These are phyloP conservation scores for Andrena minutula DNA, from an alignment of 2,888 invertebrate genomes.

Conservation along the genomic window DNA sequence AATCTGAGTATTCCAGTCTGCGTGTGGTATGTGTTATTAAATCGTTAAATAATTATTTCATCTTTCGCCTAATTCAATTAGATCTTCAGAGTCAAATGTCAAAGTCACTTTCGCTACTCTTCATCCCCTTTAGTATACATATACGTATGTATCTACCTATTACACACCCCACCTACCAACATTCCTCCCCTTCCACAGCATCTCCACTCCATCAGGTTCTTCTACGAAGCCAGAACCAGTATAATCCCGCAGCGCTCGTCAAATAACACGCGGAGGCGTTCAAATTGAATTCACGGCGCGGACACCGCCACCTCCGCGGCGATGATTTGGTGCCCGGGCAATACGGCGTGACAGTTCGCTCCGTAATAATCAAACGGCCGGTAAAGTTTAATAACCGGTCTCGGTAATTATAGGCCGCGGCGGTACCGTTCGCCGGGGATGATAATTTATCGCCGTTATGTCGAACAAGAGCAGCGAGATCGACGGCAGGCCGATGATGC, in stretches of 20 bases:
- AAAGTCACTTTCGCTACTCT: too few relatives aligned
- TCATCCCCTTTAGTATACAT: too few relatives aligned
- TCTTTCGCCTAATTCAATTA: too few relatives aligned
- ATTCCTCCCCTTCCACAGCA: too few relatives aligned
- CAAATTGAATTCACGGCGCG: conserved; percentile 17
- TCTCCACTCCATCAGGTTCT: not conserved
- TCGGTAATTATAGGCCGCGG: conserved; percentile 52
- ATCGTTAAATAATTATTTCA: too few relatives aligned
- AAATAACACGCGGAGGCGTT: conserved; percentile 3
- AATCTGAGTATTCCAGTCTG: too few relatives aligned
- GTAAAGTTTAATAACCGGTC: conserved; percentile 60
- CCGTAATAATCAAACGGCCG: conserved; percentile 52
- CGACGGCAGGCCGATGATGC: conserved; percentile 37
- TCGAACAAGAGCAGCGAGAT: conserved; percentile 43
- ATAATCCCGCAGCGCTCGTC: not conserved
- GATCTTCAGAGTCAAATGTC: too few relatives aligned
- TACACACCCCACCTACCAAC: too few relatives aligned
- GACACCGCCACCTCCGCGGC: not conserved
- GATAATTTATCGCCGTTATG: conserved; percentile 55
- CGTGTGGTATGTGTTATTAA: not conserved
- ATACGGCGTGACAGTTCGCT: conserved; percentile 41
- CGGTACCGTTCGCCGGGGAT: conserved; percentile 33
- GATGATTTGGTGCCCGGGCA: conserved; percentile 35
- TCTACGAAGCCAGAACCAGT: not conserved
- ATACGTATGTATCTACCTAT: too few relatives aligned